Evolutionary conservation across 2,113 vertebrate genomes (phyloP).

Genomic region (Thermophis baileyi): DNA sequence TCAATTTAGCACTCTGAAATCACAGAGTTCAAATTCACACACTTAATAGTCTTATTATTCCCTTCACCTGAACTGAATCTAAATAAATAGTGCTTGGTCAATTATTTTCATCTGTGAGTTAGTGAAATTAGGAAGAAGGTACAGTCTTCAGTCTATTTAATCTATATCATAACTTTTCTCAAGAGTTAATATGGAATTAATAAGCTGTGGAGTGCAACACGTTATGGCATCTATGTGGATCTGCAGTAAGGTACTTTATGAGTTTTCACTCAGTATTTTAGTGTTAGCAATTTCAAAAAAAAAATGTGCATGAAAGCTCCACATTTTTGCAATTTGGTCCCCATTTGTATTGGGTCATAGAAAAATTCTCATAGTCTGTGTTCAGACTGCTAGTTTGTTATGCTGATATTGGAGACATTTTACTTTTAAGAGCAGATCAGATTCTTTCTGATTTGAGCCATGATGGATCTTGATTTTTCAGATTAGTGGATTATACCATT

Average conservation of each 20-base stretch:
- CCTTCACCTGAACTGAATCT: constrained; percentile 66
- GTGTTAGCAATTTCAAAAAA: not conserved
- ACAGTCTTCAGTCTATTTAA: not conserved
- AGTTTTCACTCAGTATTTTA: constrained; percentile 8
- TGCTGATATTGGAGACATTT: not conserved
- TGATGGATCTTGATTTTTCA: not conserved
- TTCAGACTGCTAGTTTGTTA: not conserved
- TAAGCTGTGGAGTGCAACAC: not conserved
- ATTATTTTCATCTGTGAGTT: constrained; percentile 63
- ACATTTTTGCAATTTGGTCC: not conserved
- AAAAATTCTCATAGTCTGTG: not conserved
- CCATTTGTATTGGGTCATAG: not conserved
- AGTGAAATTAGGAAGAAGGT: constrained; percentile 14
- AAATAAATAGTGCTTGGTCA: constrained; percentile 63
- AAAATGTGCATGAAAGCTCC: not conserved
- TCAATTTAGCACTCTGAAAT: constrained; percentile 9
- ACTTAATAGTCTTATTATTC: constrained; percentile 49
- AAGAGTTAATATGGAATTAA: not conserved
- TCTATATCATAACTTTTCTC: not conserved
- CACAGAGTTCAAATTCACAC: constrained; percentile 51
- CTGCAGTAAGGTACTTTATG: not conserved
- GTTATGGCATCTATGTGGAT: not conserved
- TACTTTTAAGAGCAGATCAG: not conserved
- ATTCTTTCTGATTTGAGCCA: not conserved
- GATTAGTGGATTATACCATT: not conserved